These are phyloP conservation scores for Oryzaephilus surinamensis DNA, from an alignment of 1,140 invertebrate species.

Conservation along the genomic window DNA sequence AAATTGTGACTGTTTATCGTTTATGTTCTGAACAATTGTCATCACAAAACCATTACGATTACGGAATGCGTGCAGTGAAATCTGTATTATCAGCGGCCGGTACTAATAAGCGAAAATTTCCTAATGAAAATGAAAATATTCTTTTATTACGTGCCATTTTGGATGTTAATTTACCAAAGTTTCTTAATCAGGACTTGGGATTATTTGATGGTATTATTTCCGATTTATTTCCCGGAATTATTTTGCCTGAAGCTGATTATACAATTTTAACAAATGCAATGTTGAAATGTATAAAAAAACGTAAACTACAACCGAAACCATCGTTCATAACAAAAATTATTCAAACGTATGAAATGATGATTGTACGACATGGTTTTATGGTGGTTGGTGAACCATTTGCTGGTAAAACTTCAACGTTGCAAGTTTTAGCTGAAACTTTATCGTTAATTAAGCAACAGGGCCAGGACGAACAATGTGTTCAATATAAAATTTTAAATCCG, in stretches of 20 bases:
- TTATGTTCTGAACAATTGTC: conserved; percentile 86
- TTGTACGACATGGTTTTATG: conserved; percentile 88
- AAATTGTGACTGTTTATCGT: conserved; percentile 87
- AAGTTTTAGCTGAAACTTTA: conserved; percentile 59
- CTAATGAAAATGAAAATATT: conserved; percentile 57
- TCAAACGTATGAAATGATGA: conserved; percentile 86
- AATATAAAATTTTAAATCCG: conserved; percentile 83
- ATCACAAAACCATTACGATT: conserved; percentile 89
- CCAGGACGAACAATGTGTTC: conserved; percentile 66
- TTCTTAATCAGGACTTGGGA: conserved; percentile 75
- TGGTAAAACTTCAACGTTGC: conserved; percentile 78
- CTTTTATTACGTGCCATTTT: conserved; percentile 75
- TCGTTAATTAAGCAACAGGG: conserved; percentile 49
- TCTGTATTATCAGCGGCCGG: conserved; percentile 79
- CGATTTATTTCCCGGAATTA: conserved; percentile 78
- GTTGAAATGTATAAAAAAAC: conserved; percentile 45
- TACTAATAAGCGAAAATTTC: conserved; percentile 72
- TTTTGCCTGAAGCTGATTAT: conserved; percentile 55
- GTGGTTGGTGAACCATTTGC: conserved; percentile 80
- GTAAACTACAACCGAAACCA: conserved; percentile 58
- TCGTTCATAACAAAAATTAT: conserved; percentile 68
- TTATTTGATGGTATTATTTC: conserved; percentile 84
- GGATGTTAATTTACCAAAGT: conserved; percentile 91
- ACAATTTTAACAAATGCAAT: conserved; percentile 54
- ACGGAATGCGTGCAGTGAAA: conserved; percentile 81